These are phyloP conservation scores for Procambarus virginalis DNA, from an alignment of 1,140 invertebrate species.

Conservation along the genomic window DNA sequence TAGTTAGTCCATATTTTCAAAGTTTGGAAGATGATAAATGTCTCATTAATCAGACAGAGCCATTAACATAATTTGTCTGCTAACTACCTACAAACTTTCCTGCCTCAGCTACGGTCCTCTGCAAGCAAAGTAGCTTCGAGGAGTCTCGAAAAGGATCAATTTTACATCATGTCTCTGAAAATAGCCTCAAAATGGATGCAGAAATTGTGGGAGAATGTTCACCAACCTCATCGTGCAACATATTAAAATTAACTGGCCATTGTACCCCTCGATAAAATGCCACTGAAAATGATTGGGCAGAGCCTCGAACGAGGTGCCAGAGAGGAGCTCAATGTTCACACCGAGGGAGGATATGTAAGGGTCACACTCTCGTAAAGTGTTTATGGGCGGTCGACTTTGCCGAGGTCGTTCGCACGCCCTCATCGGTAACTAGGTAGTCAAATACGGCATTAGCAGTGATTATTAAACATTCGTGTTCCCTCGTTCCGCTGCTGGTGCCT, in stretches of 20 bases:
- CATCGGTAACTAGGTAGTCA: neutral
- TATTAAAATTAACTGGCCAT: neutral
- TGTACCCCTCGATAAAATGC: constrained; percentile 2
- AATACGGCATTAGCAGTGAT: neutral
- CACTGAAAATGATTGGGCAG: neutral
- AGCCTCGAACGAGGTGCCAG: neutral
- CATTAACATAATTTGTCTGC: no score
- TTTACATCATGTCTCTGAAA: no score
- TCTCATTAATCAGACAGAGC: no score
- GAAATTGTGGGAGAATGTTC: neutral
- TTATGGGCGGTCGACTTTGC: neutral
- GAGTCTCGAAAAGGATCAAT: no score
- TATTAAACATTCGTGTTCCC: neutral
- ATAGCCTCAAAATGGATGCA: neutral
- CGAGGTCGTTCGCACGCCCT: neutral
- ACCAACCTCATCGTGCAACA: neutral
- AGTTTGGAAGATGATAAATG: no score
- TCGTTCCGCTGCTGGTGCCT: neutral
- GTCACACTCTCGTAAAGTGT: neutral
- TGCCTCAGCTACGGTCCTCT: no score
- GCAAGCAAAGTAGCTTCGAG: no score
- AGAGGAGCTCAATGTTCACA: neutral
- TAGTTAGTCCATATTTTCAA: no score
- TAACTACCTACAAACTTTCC: no score
- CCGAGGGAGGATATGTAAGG: neutral